These are phyloP conservation scores for Festucalex cinctus DNA, from an alignment of 2,113 vertebrate species.

Conservation along the genomic window DNA sequence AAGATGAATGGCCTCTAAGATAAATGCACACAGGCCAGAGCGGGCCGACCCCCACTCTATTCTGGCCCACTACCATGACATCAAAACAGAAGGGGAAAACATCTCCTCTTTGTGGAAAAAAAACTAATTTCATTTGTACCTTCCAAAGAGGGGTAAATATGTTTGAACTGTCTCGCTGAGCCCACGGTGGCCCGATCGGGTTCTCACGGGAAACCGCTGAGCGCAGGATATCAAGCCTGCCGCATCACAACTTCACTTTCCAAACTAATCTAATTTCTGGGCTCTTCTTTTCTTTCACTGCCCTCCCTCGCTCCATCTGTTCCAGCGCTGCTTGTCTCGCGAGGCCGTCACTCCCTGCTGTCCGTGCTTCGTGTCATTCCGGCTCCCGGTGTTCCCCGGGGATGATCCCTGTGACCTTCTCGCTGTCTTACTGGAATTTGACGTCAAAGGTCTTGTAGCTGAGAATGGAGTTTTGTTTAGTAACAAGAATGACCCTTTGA, in stretches of 20 bases:
- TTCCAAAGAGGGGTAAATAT: constrained; percentile 98
- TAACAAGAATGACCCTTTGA: constrained; percentile 77
- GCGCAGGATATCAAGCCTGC: constrained; percentile 83
- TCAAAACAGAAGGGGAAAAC: constrained; percentile 99
- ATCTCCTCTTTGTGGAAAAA: constrained; percentile 93
- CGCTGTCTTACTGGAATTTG: constrained; percentile 83
- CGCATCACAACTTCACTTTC: constrained; percentile 87
- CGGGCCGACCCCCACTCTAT: constrained; percentile 80
- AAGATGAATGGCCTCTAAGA: constrained; percentile 90
- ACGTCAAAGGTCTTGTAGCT: constrained; percentile 85
- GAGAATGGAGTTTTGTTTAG: constrained; percentile 79
- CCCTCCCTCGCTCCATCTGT: constrained; percentile 70
- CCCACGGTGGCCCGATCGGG: constrained; percentile 76
- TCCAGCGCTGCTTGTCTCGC: constrained; percentile 62
- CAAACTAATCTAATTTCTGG: constrained; percentile 94
- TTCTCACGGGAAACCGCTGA: constrained; percentile 97
- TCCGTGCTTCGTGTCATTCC: constrained; percentile 81
- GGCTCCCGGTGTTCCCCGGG: constrained; percentile 77
- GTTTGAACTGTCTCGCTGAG: constrained; percentile 92
- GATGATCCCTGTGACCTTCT: constrained; percentile 84
- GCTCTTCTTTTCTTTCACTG: constrained; percentile 72
- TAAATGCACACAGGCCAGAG: constrained; percentile 86
- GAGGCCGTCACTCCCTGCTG: constrained; percentile 72
- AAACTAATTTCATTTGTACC: constrained; percentile 99
- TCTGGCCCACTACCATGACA: constrained; percentile 98